Percentiles rank a stretch among this genome's conserved stretches.
Conservation (phyloP, 2,888 invertebrate species). For the Ceratothoa steindachneri region DNA sequence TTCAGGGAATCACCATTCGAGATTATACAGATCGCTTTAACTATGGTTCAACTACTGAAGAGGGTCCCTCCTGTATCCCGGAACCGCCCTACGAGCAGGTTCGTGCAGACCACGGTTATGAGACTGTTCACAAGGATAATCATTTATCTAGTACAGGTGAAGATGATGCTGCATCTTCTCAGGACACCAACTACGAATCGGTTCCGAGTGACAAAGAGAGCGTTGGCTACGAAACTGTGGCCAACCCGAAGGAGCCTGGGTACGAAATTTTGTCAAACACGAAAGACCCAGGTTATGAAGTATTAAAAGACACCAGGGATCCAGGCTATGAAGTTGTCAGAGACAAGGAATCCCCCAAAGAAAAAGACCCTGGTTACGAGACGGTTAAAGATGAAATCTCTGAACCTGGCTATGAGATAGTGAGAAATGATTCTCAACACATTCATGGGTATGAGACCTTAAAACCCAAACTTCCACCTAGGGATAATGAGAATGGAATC, state of each 20-base stretch:
- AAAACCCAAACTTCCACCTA: constrained; percentile 22
- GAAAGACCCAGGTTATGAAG: constrained; percentile 36
- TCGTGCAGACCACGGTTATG: constrained; percentile 41
- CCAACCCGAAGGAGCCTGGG: neutral
- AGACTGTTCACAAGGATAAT: constrained; percentile 33
- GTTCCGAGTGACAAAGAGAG: constrained; percentile 27
- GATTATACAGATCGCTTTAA: neutral
- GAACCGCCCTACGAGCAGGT: constrained; percentile 45
- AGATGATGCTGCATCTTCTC: neutral
- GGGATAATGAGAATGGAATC: constrained; percentile 40
- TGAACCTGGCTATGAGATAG: constrained; percentile 36
- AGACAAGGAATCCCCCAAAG: constrained; percentile 5
- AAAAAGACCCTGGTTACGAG: constrained; percentile 48
- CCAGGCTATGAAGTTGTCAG: constrained; percentile 28
- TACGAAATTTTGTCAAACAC: constrained; percentile 12
- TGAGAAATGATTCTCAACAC: neutral
- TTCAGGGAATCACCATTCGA: neutral
- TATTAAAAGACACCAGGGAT: constrained; percentile 22
- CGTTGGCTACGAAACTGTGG: constrained; percentile 35
- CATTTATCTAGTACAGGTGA: neutral
- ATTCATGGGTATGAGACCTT: constrained; percentile 44
- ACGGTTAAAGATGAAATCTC: constrained; percentile 28
- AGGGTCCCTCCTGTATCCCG: neutral
- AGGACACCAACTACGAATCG: constrained; percentile 19
- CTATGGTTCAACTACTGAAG: neutral